Base-by-base conservation (phyloP, 2,888 invertebrate genomes). In the Oligia strigilis region DNA sequence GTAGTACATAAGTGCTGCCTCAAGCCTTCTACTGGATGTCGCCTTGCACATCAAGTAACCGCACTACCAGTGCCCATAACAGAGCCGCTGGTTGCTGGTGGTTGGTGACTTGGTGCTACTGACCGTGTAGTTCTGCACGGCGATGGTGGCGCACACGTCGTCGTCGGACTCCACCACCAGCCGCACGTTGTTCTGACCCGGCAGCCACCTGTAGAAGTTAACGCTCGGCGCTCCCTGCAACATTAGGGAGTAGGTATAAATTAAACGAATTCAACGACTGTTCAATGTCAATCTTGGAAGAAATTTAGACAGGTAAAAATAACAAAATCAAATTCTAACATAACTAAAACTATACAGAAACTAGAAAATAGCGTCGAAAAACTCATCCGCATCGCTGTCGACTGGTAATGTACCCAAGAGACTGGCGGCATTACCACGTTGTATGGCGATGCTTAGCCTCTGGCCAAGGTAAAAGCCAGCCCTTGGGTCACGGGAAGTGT, bases 71-170 rank as follows among this genome's bases (percentile, higher is more conserved):
- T 14, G 71, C 14, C 5, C 23, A 9, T 52, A 23, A 1, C 23
- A 17, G 55, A 19, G 40, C 40, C 36, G n/a, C 23, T 5, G 40
- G 36, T 4, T 17, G 43, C 49, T 49, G 29, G 14, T 46, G n/a
- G 49, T n/a, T 8, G 23, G 29, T 29, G 29, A 29, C 29, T 29
- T 29, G 29, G 23, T 40, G 23, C 0, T 9, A 64, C 72, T 71
- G 36, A 96, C 96, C 89, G 93, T 88, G 87, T 93, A 93, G 85
- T 94, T 91, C 85, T 95, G 96, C 85, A 97, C 92, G 86, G 95
- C 93, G 88, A 97, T 82, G 76, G 93, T 91, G 86, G 95, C 95
- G 91, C 96, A 97, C 62, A 94, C 89, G 88, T 94, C 93, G 92
- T 95, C 95, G 1, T 87, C 88, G 3, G 96, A 94, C 70, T 89